Conservation (phyloP, 1,140 invertebrate genomes). For the Cyrtorhinus lividipennis region DNA sequence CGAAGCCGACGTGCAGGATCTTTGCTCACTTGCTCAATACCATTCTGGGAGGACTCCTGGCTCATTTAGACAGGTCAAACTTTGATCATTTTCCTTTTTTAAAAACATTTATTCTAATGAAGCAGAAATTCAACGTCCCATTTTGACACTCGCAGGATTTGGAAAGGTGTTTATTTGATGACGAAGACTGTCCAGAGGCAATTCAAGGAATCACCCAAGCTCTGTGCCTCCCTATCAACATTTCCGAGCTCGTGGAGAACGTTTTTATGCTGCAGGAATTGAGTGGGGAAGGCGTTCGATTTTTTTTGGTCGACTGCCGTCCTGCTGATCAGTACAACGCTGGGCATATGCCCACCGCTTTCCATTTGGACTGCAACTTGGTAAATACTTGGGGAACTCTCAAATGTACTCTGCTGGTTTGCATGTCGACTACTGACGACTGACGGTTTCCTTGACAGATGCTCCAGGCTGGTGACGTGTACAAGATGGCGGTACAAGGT, state of each 20-base stretch:
- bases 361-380: conserved; percentile 92
- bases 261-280: conserved; percentile 11
- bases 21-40: conserved; percentile 89
- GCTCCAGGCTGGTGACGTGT: conserved; percentile 88
- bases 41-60: conserved; percentile 82
- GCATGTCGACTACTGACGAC: too few species aligned
- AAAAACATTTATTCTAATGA: too few species aligned
- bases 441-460: conserved; percentile 44
- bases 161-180: conserved; percentile 39
- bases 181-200: conserved; percentile 26
- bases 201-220: conserved; percentile 53
- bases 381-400: conserved; percentile 34
- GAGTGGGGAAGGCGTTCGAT: conserved; percentile 49
- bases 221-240: conserved; percentile 85
- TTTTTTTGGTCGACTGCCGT: conserved; percentile 94
- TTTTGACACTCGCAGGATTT: conserved; percentile 27
- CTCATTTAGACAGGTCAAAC: conserved; percentile 62
- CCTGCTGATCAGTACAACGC: conserved; percentile 93
- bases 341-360: conserved; percentile 90
- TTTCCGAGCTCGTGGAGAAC: conserved; percentile 68
- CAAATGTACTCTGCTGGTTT: too few species aligned
- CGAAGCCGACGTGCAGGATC: conserved; percentile 90
- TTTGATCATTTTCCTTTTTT: background rate
- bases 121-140: too few species aligned
- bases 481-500: conserved; percentile 87